Base-by-base conservation (phyloP, 53 echinoderm and acorn worm species). In the Luidia sarsii region DNA sequence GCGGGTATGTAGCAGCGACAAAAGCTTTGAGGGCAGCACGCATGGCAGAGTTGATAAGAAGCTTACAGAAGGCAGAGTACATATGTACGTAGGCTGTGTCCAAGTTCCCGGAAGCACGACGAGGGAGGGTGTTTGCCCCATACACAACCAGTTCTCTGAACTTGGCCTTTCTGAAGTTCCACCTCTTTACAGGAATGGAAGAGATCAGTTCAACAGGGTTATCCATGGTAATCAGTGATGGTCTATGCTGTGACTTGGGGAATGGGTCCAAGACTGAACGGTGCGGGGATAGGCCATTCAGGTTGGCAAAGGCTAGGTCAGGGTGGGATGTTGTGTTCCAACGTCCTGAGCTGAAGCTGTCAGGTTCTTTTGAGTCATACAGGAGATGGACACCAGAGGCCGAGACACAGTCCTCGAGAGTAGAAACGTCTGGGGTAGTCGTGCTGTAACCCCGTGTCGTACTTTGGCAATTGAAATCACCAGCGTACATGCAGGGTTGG, bases 381-480 rank as follows among this genome's bases (percentile, higher is more conserved):
- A 60, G 60, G 29, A 24, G 31, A 6, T 8, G 6, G 31, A 16
- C 27, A 31, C 29, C 60, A 16, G 5, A 8, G 24, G 20, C 4
- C 2, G 60, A 60, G 5, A 16, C 4, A 27, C 60, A 60, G 3
- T 60, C 60, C 7, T 27, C 27, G 28, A 60, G 60, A 16, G 5
- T 8, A 4, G 24, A 6, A 7, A 27, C 60, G 5, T 60, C 60
- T 53, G 7, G 53, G 7, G 53, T 51, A 8, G 46, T 14, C 1
- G 37, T 21, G 2, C 8, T 5, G 66, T 66, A 69, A 4, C 46
- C 69, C 69, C 63, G 29, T n/a, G 51, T 54, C 1, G 72, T 52
- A 33, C 53, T 52, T 2, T 54, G 33, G 54, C 72, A 31, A 33
- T 52, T 72, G n/a, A n/a, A n/a, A 8, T 72, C 72, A 18, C 72